Evolutionary conservation across 2,888 invertebrate genomes (phyloP).

Genomic region (Scaptomyza tumidula): DNA sequence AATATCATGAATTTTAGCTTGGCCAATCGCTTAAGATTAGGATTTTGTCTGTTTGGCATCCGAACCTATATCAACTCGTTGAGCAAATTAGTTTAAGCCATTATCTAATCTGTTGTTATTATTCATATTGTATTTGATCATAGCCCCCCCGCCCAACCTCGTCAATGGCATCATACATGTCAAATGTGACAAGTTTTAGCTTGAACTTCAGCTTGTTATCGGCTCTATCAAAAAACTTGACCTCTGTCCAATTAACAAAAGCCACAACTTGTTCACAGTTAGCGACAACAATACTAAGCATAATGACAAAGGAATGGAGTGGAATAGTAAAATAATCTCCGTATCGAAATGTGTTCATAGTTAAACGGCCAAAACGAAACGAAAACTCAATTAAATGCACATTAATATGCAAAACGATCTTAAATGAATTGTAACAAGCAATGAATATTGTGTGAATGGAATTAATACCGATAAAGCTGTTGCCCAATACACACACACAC

Average conservation of each 20-base stretch:
- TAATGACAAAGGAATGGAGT: slow-evolving; percentile 42
- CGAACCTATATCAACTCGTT: slow-evolving; percentile 32
- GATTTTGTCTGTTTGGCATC: slow-evolving; percentile 42
- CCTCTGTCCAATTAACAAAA: slow-evolving; percentile 66
- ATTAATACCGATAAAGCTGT: slow-evolving; percentile 39
- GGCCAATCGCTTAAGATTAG: slow-evolving; percentile 48
- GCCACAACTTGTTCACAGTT: slow-evolving; percentile 18
- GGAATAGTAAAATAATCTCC: slow-evolving; percentile 44
- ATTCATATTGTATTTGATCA: slow-evolving; percentile 30
- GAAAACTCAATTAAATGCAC: slow-evolving; percentile 74
- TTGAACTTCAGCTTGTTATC: slow-evolving; percentile 65
- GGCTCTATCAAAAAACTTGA: slow-evolving; percentile 50
- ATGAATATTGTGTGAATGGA: slow-evolving; percentile 55
- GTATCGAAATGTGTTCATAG: slow-evolving; percentile 30
- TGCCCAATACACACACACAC: slow-evolving; percentile 47
- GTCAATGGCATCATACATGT: slow-evolving; percentile 27
- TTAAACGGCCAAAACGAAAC: slow-evolving; percentile 54
- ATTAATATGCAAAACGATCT: slow-evolving; percentile 74
- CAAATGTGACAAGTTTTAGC: slow-evolving; percentile 46
- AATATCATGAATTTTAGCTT: slow-evolving; percentile 51
- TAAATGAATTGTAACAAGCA: slow-evolving; percentile 79
- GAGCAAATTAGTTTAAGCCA: slow-evolving; percentile 33
- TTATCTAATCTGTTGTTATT: slow-evolving; percentile 37
- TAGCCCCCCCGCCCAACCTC: not conserved
- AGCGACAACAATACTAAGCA: slow-evolving; percentile 31